Evolutionary conservation across 2,113 vertebrate species (phyloP).

Genomic region (Anguilla japonica): DNA sequence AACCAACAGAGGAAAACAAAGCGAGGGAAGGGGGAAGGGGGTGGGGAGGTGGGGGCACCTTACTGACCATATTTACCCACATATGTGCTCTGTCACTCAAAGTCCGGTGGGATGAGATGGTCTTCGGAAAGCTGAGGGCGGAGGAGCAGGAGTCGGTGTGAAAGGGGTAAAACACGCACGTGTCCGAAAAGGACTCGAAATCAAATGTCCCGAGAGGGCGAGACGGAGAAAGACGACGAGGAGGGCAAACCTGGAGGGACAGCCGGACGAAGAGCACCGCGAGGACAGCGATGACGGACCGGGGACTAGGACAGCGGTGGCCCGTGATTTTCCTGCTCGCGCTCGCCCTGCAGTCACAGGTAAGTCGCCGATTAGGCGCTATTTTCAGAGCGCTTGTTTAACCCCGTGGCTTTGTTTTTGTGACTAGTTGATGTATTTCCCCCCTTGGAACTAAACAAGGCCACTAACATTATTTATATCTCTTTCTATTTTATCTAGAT

Average conservation of each 20-base stretch:
- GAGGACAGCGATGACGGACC: slow-evolving; percentile 37
- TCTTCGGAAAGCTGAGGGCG: slow-evolving; percentile 47
- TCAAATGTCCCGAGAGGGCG: slow-evolving; percentile 40
- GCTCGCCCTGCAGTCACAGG: slow-evolving; percentile 68
- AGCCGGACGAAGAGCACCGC: slow-evolving; percentile 22
- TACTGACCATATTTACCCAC: slow-evolving; percentile 31
- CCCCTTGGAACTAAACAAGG: background rate
- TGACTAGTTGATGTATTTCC: background rate
- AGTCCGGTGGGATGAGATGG: slow-evolving; percentile 50
- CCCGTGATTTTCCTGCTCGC: slow-evolving; percentile 60
- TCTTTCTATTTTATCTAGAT: background rate
- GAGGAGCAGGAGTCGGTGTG: slow-evolving; percentile 31
- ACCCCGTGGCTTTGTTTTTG: slow-evolving; percentile 28
- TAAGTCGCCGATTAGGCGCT: slow-evolving; percentile 70
- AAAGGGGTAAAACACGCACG: slow-evolving; percentile 34
- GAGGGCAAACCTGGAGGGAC: slow-evolving; percentile 28
- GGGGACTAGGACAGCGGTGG: slow-evolving; percentile 54
- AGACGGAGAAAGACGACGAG: slow-evolving; percentile 53
- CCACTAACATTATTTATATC: slow-evolving; percentile 18
- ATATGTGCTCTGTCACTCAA: slow-evolving; percentile 8
- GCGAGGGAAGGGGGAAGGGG: slow-evolving; percentile 16
- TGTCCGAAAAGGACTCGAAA: background rate
- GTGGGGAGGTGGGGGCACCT: slow-evolving; percentile 22
- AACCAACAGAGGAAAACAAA: slow-evolving; percentile 19
- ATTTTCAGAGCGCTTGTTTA: slow-evolving; percentile 59